phyloP scores from a whole-genome alignment of 2,113 vertebrate genomes.

The Sminthopsis crassicaudata region DNA sequence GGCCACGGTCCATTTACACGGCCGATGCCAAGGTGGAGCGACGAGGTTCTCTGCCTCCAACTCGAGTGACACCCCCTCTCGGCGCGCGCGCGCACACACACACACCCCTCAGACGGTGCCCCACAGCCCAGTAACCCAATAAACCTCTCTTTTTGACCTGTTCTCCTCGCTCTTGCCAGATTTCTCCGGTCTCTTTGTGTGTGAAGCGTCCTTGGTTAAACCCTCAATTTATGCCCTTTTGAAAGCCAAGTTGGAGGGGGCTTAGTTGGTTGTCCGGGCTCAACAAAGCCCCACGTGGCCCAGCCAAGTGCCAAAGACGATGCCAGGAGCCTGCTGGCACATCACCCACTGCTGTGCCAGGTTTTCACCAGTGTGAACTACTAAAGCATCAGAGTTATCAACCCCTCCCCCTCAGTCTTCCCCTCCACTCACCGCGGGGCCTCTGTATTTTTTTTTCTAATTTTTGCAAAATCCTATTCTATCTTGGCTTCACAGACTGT shows the following conservation, averaged over 20 bases:
- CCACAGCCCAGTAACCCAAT: neutral
- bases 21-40: neutral
- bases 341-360: neutral
- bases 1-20: neutral
- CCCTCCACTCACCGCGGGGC: neutral
- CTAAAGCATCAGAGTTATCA: neutral
- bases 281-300: neutral
- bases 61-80: neutral
- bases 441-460: neutral
- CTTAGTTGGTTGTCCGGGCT: neutral
- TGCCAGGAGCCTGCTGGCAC: neutral
- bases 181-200: neutral
- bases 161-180: neutral
- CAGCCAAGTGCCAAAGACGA: neutral
- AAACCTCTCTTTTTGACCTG: neutral
- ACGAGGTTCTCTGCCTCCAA: neutral
- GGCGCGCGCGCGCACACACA: neutral
- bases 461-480: neutral
- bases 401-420: neutral
- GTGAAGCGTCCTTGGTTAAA: neutral
- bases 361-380: neutral
- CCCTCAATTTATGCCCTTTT: neutral
- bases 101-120: neutral
- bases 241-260: neutral
- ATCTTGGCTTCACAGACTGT: neutral